A percentile compares a stretch with the other conserved stretches of the same genome.
Conservation (phyloP, 2,797 vertebrate genomes). For the Neosilurus hyrtlii region DNA sequence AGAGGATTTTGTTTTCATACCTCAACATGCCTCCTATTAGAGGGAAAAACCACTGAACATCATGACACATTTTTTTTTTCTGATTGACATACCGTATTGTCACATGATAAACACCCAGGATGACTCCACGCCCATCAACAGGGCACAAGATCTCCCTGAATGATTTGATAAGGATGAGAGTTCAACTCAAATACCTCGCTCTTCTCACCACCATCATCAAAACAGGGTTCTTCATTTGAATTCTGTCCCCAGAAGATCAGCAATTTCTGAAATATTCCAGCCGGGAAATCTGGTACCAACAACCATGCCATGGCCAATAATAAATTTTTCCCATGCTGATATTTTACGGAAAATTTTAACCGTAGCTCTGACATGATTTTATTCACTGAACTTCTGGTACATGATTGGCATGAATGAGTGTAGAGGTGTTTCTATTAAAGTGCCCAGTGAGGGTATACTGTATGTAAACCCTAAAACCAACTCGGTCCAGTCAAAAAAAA, state of each 20-base stretch:
- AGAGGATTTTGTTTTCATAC: too few relatives aligned
- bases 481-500: too few relatives aligned
- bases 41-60: neutral
- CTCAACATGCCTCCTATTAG: neutral
- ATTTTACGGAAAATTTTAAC: neutral
- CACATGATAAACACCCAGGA: neutral
- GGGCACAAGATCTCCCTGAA: neutral
- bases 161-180: neutral
- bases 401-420: neutral
- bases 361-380: too few relatives aligned
- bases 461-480: too few relatives aligned
- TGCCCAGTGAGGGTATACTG: neutral
- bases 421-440: neutral
- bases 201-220: neutral
- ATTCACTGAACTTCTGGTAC: neutral
- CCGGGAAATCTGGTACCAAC: neutral
- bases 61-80: neutral
- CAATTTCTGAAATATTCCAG: neutral
- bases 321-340: neutral
- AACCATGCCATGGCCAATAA: neutral
- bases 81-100: neutral
- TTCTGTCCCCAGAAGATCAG: neutral
- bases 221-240: neutral
- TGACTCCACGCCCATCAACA: neutral
- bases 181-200: neutral